phyloP scores from a whole-genome alignment of 2,113 vertebrate species.

The Melanocharis versteri region DNA sequence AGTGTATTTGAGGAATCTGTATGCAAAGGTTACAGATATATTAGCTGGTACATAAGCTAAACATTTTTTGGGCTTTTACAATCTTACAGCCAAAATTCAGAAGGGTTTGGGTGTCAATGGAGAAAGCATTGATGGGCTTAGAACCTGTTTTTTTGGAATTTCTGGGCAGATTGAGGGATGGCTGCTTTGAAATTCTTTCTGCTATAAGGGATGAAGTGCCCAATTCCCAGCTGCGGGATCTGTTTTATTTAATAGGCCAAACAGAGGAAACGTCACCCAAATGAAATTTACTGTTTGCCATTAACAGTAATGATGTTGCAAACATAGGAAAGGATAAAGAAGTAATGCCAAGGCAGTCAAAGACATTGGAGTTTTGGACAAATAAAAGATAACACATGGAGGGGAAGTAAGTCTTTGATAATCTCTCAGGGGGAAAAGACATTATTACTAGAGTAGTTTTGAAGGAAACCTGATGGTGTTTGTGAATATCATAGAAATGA shows the following conservation, averaged over 20 bases:
- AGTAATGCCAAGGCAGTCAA: background rate
- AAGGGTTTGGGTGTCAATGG: background rate
- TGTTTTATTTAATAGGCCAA: background rate
- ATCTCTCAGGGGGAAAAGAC: background rate
- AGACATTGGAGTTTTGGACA: background rate
- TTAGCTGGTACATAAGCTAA: background rate
- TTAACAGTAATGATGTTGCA: background rate
- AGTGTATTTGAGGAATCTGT: background rate
- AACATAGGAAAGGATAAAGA: background rate
- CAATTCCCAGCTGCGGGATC: background rate
- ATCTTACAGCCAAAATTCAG: accelerated
- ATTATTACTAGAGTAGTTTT: background rate
- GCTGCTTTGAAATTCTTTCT: background rate
- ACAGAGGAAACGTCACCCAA: accelerated
- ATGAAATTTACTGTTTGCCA: background rate
- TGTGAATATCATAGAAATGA: background rate
- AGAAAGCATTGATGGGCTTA: accelerated
- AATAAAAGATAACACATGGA: background rate
- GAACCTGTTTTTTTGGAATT: background rate
- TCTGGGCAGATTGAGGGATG: background rate
- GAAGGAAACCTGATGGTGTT: background rate
- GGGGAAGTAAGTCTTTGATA: background rate
- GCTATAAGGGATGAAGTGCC: accelerated
- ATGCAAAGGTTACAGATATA: background rate
- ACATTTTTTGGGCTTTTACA: background rate